These are phyloP conservation scores for Palythoa grandis DNA, from an alignment of 92 coral and sea anemone species.

Conservation along the genomic window DNA sequence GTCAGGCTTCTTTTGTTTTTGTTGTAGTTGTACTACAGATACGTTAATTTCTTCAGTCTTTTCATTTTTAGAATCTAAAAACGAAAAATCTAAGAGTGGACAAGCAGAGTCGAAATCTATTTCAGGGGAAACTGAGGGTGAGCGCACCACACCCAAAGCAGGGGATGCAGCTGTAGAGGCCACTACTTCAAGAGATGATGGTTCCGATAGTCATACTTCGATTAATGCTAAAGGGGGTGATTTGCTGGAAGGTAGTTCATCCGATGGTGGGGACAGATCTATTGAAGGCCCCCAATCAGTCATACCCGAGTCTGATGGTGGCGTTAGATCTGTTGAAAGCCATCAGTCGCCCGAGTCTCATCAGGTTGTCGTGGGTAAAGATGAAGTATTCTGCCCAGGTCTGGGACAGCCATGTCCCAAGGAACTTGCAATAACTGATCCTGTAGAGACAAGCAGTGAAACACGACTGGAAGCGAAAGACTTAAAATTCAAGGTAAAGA, in stretches of 20 bases:
- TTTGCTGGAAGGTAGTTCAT: neutral
- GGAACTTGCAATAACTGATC: neutral
- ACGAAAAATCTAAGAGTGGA: neutral
- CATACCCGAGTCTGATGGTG: neutral
- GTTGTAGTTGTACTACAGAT: no score
- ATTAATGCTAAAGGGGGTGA: neutral
- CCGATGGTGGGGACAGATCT: neutral
- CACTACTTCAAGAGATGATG: neutral
- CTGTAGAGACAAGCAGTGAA: neutral
- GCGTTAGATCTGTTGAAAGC: neutral
- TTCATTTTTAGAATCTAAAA: neutral
- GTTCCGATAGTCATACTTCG: neutral
- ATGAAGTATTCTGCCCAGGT: constrained; percentile 51
- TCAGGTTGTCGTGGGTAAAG: constrained; percentile 49
- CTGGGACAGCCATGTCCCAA: constrained; percentile 39
- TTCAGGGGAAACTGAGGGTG: constrained; percentile 7
- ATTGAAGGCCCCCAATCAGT: neutral
- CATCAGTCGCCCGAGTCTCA: neutral
- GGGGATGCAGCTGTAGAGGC: neutral
- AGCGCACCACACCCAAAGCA: neutral
- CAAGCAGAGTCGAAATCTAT: constrained; percentile 2
- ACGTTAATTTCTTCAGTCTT: neutral
- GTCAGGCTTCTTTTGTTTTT: neutral
- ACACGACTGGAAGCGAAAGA: neutral
- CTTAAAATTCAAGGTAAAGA: neutral